Evolutionary conservation across 2,113 vertebrate genomes (phyloP).

Genomic region (Cepphus grylle): DNA sequence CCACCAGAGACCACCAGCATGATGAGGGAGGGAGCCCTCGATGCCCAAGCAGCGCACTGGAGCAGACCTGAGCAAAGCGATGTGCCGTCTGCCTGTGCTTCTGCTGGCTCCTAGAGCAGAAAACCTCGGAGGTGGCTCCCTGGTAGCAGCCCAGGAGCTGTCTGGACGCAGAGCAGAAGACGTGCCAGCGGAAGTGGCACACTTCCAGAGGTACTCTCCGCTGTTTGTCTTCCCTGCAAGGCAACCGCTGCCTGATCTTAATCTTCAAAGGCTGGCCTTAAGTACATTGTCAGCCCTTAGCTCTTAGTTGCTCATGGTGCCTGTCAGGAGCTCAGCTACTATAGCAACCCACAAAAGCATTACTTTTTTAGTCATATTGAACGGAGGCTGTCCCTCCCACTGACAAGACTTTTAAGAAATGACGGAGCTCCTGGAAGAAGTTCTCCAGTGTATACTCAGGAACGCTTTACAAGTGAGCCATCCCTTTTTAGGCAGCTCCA

Average conservation of each 20-base stretch:
- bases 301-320: neutral
- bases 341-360: neutral
- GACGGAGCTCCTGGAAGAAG: neutral
- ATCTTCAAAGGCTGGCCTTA: neutral
- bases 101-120: neutral
- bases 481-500: neutral
- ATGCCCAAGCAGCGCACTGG: neutral
- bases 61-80: accelerated
- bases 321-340: accelerated
- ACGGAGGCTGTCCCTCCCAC: neutral
- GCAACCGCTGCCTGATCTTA: neutral
- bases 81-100: neutral
- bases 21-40: neutral
- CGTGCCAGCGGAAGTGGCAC: neutral
- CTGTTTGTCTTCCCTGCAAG: neutral
- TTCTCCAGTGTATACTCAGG: neutral
- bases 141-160: neutral
- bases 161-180: neutral
- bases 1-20: neutral
- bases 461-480: neutral
- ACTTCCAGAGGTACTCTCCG: neutral
- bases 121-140: neutral
- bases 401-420: neutral
- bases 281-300: neutral
- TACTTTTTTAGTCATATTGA: neutral